A percentile compares a stretch with the other conserved stretches of the same genome.
phyloP scores from a whole-genome alignment of 1,140 invertebrate genomes.

The Bombus pascuorum region DNA sequence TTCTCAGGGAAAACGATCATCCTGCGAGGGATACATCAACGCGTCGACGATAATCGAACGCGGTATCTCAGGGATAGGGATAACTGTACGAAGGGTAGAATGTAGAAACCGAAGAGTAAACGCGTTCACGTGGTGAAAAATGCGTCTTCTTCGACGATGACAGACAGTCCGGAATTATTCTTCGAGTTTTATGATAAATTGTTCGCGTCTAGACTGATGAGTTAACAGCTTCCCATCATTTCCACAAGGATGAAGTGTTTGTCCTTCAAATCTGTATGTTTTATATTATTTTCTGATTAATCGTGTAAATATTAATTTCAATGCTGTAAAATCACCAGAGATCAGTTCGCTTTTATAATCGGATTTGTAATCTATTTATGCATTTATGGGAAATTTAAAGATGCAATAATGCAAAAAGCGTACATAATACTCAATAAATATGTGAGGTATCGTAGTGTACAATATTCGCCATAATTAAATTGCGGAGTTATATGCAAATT shows the following conservation, averaged over 20 bases:
- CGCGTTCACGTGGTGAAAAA: slow-evolving; percentile 26
- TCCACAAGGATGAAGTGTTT: not conserved
- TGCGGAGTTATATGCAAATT: too few relatives aligned
- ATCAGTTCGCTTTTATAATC: too few relatives aligned
- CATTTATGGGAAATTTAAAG: too few relatives aligned
- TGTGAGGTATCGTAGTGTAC: too few relatives aligned
- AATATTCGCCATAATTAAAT: too few relatives aligned
- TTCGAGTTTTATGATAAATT: not conserved
- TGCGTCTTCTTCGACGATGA: slow-evolving; percentile 46
- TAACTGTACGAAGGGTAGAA: not conserved
- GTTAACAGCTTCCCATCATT: not conserved
- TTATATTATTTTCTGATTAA: not conserved
- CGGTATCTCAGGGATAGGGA: not conserved
- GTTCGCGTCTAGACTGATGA: not conserved
- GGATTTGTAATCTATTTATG: too few relatives aligned
- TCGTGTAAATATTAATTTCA: not conserved
- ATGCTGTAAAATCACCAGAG: too few relatives aligned
- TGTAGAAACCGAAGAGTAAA: not conserved
- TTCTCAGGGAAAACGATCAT: slow-evolving; percentile 13
- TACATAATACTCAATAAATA: too few relatives aligned
- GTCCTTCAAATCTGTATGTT: not conserved
- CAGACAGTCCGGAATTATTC: slow-evolving; percentile 30
- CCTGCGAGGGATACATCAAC: slow-evolving; percentile 2
- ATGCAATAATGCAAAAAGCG: too few relatives aligned
- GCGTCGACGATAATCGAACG: slow-evolving; percentile 31